Base-by-base conservation (phyloP, 1,140 invertebrate species). In the Penaeus vannamei region DNA sequence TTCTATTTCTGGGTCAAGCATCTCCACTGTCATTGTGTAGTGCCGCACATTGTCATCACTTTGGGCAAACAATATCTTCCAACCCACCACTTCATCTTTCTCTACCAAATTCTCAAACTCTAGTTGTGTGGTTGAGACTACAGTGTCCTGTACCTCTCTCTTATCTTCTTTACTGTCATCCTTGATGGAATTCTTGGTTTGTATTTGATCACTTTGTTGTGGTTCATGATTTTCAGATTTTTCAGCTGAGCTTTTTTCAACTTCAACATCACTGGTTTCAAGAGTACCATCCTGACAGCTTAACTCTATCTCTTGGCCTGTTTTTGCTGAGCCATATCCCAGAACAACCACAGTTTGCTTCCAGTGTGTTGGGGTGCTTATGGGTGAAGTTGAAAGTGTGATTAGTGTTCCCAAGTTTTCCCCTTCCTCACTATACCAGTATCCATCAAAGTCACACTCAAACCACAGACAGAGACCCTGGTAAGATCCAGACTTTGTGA, bases 301-400 rank as follows among this genome's bases (percentile, higher is more conserved):
- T 53, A 80, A 46, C 46, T 64, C 62, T 10, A 61, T 53, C 12
- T 82, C 61, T 19, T 64, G 46, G 22, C 42, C 1, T 26, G 61
- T 32, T 22, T 79, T 42, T 2, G n/a, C 61, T 32, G 62, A 76
- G 20, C 76, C 88, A 69, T 90, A 85, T 19, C 93, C 93, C 10
- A 94, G 90, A 7, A 94, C 91, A 92, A 98, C 95, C 12, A 98
- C 95, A 3, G 98, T 99, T 94, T 99, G 98, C 92, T 99, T 98
- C 98, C 98, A 99, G 94, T 99, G 98, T 26, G 99, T 99, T 90
- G 95, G 94, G 92, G 95, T 95, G 92, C 93, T 94, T 91, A 93
- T 94, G 91, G 96, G 98, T 85, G 96, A 96, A 91, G 97, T 98
- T 79, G 95, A 95, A 91, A 98, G 95, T 7, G 79, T 92, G 53